Evolutionary conservation across 2,888 invertebrate genomes (phyloP).

Genomic region (Ichneumoninae sp.): DNA sequence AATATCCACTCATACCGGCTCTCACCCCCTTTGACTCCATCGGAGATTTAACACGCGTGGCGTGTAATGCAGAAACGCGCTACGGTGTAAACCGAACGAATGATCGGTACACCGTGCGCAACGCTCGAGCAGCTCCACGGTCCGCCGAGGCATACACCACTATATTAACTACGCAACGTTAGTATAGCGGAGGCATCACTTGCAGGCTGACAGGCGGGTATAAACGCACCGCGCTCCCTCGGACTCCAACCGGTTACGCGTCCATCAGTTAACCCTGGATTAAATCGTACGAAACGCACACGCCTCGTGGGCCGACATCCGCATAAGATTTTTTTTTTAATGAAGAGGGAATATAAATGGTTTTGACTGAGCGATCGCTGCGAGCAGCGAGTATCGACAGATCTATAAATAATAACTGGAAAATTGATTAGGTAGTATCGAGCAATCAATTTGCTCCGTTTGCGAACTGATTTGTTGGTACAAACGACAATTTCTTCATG

Average conservation of each 20-base stretch:
- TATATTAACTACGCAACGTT: conserved; percentile 17
- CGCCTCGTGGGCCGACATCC: not conserved
- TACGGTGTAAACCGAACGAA: conserved; percentile 9
- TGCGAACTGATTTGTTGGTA: not conserved
- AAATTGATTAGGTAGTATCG: not conserved
- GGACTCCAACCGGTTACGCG: not conserved
- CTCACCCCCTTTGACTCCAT: conserved; percentile 30
- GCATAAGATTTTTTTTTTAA: not conserved
- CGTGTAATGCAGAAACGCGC: conserved; percentile 29
- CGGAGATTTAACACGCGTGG: conserved; percentile 53
- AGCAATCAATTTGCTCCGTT: not conserved
- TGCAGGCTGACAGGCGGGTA: not conserved
- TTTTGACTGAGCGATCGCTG: not conserved
- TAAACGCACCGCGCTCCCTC: not conserved
- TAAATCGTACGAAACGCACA: not conserved
- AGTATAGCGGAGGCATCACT: conserved; percentile 4
- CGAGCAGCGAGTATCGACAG: not conserved
- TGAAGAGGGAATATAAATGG: not conserved
- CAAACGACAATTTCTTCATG: not conserved
- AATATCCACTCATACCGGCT: conserved; percentile 39
- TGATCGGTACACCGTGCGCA: conserved; percentile 29
- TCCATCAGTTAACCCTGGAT: not conserved
- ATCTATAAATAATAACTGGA: not conserved
- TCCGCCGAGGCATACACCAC: conserved; percentile 35
- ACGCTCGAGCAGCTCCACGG: conserved; percentile 6